phyloP scores from a whole-genome alignment of 2,888 invertebrate genomes.

The Ferdinandea cuprea region DNA sequence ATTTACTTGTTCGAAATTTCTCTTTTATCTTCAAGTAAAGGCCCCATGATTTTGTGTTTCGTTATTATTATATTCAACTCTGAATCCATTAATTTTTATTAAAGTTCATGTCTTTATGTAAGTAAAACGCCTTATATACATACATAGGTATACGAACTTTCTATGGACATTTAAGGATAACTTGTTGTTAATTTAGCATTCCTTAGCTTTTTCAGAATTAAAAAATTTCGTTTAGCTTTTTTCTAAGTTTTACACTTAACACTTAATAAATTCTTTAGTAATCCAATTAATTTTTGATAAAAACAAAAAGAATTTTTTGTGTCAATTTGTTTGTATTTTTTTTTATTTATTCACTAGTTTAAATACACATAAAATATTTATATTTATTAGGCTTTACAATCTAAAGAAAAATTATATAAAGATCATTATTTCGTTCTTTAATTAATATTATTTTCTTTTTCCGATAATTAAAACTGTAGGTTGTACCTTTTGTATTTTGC shows the following conservation, averaged over 20 bases:
- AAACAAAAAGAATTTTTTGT: slow-evolving; percentile 30
- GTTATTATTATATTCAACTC: background rate
- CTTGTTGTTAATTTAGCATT: slow-evolving; percentile 16
- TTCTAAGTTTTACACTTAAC: slow-evolving; percentile 42
- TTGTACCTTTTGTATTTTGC: slow-evolving; percentile 42
- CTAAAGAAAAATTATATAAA: slow-evolving; percentile 55
- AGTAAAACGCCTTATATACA: slow-evolving; percentile 52
- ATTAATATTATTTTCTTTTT: slow-evolving; percentile 16
- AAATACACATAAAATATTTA: slow-evolving; percentile 68
- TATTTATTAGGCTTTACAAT: slow-evolving; percentile 63
- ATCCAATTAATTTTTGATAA: slow-evolving; percentile 25
- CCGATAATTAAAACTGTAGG: slow-evolving; percentile 12
- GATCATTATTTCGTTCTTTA: slow-evolving; percentile 46
- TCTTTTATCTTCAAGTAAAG: slow-evolving; percentile 20
- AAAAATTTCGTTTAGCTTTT: background rate
- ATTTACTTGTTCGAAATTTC: background rate
- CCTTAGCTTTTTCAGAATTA: background rate
- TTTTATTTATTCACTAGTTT: slow-evolving; percentile 59
- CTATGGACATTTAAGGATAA: slow-evolving; percentile 55
- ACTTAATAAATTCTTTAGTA: too few relatives aligned
- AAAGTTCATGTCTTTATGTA: slow-evolving; percentile 20
- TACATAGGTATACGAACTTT: slow-evolving; percentile 37
- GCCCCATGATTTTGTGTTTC: slow-evolving; percentile 27
- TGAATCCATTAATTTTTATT: background rate
- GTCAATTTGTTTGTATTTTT: slow-evolving; percentile 27